Percentiles rank a stretch among this genome's conserved stretches.
These are phyloP conservation scores for Lacanobia oleracea DNA, from an alignment of 2,888 invertebrate genomes.

Conservation along the genomic window DNA sequence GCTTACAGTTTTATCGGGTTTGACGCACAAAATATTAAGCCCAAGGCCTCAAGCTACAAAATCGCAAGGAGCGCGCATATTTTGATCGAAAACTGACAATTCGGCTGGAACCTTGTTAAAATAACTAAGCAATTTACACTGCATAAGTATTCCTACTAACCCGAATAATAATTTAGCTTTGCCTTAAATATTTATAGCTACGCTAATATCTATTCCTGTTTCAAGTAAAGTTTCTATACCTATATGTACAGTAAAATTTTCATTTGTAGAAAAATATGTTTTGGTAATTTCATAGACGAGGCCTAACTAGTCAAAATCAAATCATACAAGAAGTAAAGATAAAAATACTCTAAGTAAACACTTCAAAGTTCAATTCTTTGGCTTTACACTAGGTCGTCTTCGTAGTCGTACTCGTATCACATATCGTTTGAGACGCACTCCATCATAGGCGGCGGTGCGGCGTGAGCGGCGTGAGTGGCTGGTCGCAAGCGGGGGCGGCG, in stretches of 20 bases:
- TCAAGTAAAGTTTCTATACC: conserved; percentile 66
- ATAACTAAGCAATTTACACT: conserved; percentile 32
- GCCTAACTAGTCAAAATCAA: conserved; percentile 63
- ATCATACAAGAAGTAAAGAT: conserved; percentile 48
- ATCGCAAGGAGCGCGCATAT: not conserved
- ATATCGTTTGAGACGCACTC: conserved; percentile 77
- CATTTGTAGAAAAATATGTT: conserved; percentile 78
- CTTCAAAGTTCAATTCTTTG: conserved; percentile 67
- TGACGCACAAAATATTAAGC: not conserved
- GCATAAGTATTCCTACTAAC: conserved; percentile 4
- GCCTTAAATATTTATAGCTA: conserved; percentile 39
- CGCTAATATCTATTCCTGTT: conserved; percentile 64
- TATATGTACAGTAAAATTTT: conserved; percentile 70
- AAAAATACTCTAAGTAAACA: conserved; percentile 40
- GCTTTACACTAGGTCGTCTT: conserved; percentile 86
- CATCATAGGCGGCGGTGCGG: conserved; percentile 68
- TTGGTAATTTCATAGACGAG: conserved; percentile 55
- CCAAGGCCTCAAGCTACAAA: too few relatives aligned
- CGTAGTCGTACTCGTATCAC: conserved; percentile 84
- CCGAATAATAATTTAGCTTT: conserved; percentile 10
- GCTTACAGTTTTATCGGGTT: conserved; percentile 1
- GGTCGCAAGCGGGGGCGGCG: conserved; percentile 71
- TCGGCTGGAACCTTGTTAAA: conserved; percentile 32
- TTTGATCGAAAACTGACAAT: conserved; percentile 18
- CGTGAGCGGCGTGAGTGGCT: conserved; percentile 58